Conservation (phyloP, 2,888 invertebrate species). For the Petrolisthes manimaculis region DNA sequence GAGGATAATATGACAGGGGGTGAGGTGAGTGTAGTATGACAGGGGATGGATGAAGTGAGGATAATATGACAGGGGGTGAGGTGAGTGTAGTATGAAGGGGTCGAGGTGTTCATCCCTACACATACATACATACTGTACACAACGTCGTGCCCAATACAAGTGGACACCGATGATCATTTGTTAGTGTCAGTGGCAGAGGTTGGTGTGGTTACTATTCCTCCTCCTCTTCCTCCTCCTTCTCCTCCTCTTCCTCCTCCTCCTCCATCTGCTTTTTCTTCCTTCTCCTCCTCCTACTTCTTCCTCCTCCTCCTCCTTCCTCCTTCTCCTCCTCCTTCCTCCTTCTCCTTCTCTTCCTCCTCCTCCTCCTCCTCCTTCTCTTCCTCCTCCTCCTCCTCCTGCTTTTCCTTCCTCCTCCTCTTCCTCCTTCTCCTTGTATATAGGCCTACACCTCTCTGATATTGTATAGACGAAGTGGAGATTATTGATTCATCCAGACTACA, state of each 20-base stretch:
- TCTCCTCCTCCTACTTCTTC: neutral
- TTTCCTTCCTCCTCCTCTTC: neutral
- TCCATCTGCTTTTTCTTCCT: neutral
- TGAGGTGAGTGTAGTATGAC: neutral
- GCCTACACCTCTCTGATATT: no score
- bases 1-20: neutral
- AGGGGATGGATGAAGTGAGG: neutral
- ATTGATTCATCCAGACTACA: no score
- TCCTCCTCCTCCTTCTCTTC: neutral
- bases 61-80: no score
- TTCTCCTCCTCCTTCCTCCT: neutral
- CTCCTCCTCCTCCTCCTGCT: neutral
- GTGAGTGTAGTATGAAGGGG: neutral
- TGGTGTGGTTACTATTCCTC: neutral
- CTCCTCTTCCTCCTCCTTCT: neutral
- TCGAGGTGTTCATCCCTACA: neutral
- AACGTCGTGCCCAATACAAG: neutral
- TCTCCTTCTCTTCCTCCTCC: neutral
- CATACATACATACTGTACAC: neutral
- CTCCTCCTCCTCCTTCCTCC: slow-evolving; percentile 11
- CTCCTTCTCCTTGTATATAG: neutral
- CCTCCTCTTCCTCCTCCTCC: neutral
- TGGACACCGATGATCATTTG: neutral
- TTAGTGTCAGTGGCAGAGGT: neutral
- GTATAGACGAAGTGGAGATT: no score